Conservation (phyloP, 1,140 invertebrate species). For the Homarus americanus region DNA sequence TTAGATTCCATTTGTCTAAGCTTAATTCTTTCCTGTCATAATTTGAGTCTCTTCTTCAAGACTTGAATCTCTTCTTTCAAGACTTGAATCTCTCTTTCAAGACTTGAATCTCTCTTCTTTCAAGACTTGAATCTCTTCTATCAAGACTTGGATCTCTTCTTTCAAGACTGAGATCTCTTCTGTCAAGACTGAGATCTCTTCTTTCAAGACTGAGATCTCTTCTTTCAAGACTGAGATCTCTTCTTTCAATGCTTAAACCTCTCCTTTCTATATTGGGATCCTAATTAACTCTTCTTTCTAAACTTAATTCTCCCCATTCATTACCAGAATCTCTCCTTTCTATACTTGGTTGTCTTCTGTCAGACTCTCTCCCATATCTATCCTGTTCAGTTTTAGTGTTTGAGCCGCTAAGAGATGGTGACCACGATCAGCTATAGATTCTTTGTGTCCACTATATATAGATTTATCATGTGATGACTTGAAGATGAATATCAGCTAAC, state of each 20-base stretch:
- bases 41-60: constrained; percentile 41
- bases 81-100: constrained; percentile 17
- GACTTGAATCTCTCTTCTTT: too few relatives aligned
- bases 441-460: constrained; percentile 40
- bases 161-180: constrained; percentile 38
- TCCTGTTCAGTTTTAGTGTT: constrained; percentile 27
- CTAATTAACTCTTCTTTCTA: too few relatives aligned
- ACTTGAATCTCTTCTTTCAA: constrained; percentile 40
- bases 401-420: constrained; percentile 26
- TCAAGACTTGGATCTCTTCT: constrained; percentile 36
- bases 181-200: constrained; percentile 16
- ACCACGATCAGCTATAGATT: constrained; percentile 44
- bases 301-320: too few relatives aligned
- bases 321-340: too few relatives aligned
- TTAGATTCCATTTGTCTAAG: constrained; percentile 39
- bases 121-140: constrained; percentile 10
- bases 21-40: constrained; percentile 34
- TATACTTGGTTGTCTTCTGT: too few relatives aligned
- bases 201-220: constrained; percentile 10
- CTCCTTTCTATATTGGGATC: too few relatives aligned
- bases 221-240: constrained; percentile 11
- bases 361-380: constrained; percentile 30
- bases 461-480: constrained; percentile 24
- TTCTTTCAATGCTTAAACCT: constrained; percentile 15
- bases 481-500: constrained; percentile 9